Percentiles rank a stretch among this genome's conserved stretches.
phyloP scores from a whole-genome alignment of 2,797 vertebrate species.

The Dallia pectoralis region DNA sequence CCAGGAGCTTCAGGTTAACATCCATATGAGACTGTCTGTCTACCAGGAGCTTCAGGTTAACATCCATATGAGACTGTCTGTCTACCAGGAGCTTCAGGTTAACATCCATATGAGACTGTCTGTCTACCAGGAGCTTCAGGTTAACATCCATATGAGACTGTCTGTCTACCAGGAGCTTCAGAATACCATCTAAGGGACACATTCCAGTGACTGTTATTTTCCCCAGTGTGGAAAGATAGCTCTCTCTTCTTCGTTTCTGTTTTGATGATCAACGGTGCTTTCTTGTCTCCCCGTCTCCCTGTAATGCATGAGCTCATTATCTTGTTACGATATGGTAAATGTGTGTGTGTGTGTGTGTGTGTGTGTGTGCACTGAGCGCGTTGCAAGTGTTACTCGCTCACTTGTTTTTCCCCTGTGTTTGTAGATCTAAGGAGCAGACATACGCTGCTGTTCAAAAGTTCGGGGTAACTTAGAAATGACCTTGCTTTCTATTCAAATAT shows the following conservation, averaged over 20 bases:
- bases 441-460: not conserved
- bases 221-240: not conserved
- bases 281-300: not conserved
- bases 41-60: too few relatives aligned
- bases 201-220: not conserved
- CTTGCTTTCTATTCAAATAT: too few relatives aligned
- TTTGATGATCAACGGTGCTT: not conserved
- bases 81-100: not conserved
- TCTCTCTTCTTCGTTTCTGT: not conserved
- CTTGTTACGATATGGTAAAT: not conserved
- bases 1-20: not conserved
- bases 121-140: too few relatives aligned
- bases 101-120: too few relatives aligned
- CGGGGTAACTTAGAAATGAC: not conserved
- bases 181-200: not conserved
- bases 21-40: too few relatives aligned
- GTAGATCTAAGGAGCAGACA: not conserved
- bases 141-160: too few relatives aligned
- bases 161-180: not conserved
- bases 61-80: too few relatives aligned
- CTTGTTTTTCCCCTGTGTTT: not conserved
- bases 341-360: too few relatives aligned
- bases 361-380: not conserved
- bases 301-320: not conserved
- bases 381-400: not conserved